These are phyloP conservation scores for Tenthredo livida DNA, from an alignment of 2,888 invertebrate genomes.

Conservation along the genomic window DNA sequence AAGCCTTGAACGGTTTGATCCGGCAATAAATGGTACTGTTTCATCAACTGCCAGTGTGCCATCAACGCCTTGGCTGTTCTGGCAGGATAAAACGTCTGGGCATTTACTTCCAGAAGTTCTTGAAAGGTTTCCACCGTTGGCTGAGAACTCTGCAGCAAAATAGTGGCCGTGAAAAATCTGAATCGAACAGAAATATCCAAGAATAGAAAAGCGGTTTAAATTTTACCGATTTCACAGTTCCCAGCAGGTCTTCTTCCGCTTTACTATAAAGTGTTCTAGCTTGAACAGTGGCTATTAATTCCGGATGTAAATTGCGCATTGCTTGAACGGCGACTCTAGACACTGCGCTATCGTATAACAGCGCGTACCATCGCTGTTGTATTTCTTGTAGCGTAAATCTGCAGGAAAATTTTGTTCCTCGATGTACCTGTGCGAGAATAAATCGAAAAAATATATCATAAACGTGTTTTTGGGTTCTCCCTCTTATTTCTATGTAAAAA, in stretches of 20 bases:
- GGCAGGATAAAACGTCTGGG: constrained; percentile 91
- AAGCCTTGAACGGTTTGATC: constrained; percentile 89
- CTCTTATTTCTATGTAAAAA: not conserved
- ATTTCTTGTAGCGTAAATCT: constrained; percentile 96
- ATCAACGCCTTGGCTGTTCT: constrained; percentile 92
- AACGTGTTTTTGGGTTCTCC: not conserved
- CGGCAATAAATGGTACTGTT: constrained; percentile 93
- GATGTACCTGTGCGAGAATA: constrained; percentile 84
- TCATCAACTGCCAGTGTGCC: constrained; percentile 95
- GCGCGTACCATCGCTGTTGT: constrained; percentile 96
- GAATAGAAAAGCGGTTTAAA: constrained; percentile 40
- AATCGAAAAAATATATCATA: not conserved
- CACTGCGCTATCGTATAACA: constrained; percentile 96
- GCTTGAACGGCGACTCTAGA: constrained; percentile 95
- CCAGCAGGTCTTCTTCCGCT: constrained; percentile 92
- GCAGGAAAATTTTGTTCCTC: constrained; percentile 97
- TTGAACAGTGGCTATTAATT: constrained; percentile 92
- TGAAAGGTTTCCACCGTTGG: constrained; percentile 91
- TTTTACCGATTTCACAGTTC: constrained; percentile 88
- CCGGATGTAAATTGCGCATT: constrained; percentile 96
- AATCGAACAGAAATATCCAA: constrained; percentile 43
- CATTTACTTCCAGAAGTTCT: constrained; percentile 90
- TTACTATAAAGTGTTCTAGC: constrained; percentile 93
- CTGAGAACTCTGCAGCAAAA: constrained; percentile 82
- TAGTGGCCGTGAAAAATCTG: not conserved